Percentiles rank a stretch among this genome's conserved stretches.
Evolutionary conservation across 2,888 invertebrate species (phyloP).

Genomic region (Athalia cordata): DNA sequence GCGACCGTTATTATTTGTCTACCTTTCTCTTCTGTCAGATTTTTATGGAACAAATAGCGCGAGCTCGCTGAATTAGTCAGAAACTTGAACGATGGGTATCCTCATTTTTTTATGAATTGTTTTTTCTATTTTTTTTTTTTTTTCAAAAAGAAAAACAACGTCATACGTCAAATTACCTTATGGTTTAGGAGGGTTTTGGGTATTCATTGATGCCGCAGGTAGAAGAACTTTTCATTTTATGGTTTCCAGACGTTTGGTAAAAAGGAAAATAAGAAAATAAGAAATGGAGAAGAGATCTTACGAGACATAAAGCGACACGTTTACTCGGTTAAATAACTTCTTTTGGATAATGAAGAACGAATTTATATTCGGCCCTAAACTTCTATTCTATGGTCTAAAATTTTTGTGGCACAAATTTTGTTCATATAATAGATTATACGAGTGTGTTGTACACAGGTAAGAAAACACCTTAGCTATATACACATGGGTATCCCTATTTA

Average conservation of each 20-base stretch:
- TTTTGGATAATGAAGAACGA: slow-evolving; percentile 26
- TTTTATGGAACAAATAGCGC: slow-evolving; percentile 35
- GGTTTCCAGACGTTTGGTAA: neutral
- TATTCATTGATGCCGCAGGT: neutral
- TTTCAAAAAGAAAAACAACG: slow-evolving; percentile 4
- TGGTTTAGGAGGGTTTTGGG: neutral
- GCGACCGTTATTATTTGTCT: slow-evolving; percentile 18
- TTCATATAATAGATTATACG: neutral
- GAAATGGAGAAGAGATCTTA: neutral
- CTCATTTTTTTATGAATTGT: neutral
- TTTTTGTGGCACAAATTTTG: slow-evolving; percentile 13
- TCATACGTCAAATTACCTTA: neutral
- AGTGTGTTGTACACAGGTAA: slow-evolving; percentile 20
- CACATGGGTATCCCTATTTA: neutral
- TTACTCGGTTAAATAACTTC: slow-evolving; percentile 18
- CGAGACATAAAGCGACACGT: neutral
- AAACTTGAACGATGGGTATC: slow-evolving; percentile 14
- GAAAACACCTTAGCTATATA: slow-evolving; percentile 30
- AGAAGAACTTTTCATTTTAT: neutral
- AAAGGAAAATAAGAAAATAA: slow-evolving; percentile 4
- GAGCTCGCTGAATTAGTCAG: slow-evolving; percentile 23
- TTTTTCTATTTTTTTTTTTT: neutral
- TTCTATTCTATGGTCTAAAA: slow-evolving; percentile 22
- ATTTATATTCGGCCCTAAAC: slow-evolving; percentile 15
- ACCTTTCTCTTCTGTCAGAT: slow-evolving; percentile 32